Evolutionary conservation across 2,888 invertebrate species (phyloP).

Genomic region (Amiota minor): DNA sequence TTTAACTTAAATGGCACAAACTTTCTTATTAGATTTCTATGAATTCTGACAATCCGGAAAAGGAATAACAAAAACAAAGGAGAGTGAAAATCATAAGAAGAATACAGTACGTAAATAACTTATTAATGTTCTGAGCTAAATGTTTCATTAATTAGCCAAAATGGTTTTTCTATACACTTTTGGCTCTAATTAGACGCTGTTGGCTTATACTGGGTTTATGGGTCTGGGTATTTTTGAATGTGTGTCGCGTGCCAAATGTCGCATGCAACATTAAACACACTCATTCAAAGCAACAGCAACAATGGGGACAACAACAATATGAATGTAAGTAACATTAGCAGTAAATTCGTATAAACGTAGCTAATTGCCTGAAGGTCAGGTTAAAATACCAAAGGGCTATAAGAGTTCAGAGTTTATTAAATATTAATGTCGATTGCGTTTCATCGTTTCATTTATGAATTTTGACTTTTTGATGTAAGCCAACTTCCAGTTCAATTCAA

Average conservation of each 20-base stretch:
- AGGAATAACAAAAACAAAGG: background rate
- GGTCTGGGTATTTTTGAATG: constrained; percentile 54
- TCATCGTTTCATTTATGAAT: no score
- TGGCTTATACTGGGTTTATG: constrained; percentile 49
- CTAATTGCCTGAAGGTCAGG: constrained; percentile 1
- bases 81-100: constrained; percentile 6
- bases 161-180: constrained; percentile 37
- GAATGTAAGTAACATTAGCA: no score
- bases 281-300: no score
- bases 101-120: constrained; percentile 34
- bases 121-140: constrained; percentile 41
- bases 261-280: constrained; percentile 63
- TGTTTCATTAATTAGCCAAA: constrained; percentile 66
- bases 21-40: background rate
- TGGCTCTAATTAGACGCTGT: background rate
- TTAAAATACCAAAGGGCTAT: constrained; percentile 11
- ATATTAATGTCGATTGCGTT: constrained; percentile 5
- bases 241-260: constrained; percentile 60
- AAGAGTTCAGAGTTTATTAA: background rate
- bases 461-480: no score
- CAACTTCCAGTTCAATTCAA: no score
- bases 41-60: no score
- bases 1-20: constrained; percentile 20
- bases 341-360: background rate
- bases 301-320: no score